Base-by-base conservation (phyloP, 2,113 vertebrate species). In the Meriones unguiculatus region DNA sequence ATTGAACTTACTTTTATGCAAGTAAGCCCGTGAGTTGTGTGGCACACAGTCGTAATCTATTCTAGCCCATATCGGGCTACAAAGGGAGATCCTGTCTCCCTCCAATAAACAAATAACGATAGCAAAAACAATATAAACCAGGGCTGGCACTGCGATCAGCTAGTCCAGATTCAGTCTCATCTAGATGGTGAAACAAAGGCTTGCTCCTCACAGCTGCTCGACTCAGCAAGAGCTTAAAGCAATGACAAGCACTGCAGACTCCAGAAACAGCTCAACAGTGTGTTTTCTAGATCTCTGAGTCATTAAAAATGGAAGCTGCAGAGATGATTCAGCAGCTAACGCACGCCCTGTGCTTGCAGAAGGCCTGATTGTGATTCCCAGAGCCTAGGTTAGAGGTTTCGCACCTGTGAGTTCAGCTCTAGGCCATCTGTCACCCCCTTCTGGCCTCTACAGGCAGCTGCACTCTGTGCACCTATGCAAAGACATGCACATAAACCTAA, bases 101-200 rank as follows among this genome's bases (percentile, higher is more conserved):
- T 20, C 69, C 15, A 75, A 73, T 5, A 35, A n/a, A n/a, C 20
- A 54, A 38, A 38, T 54, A 38, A 87, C 1, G 38, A 72, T 25
- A 64, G 35, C 13, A 41, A 41, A 13, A 64, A 41, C 81, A 64
- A 84, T 64, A 38, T 4, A 13, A 28, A 10, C 11, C 20, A n/a
- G 32, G 0, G 1, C n/a, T 0, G 32, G 75, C 32, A 90, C 17
- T 82, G 32, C 4, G 6, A 62, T 22, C 28, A 87, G 75, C 35
- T 30, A 46, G 62, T 87, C 32, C 12, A 11, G 38, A 28, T 57
- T 59, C 78, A 78, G 0, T 1, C 85, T 81, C 17, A 65, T 38
- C 28, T 62, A 57, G 81, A 93, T n/a, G 30, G 70, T 25, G 92
- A 57, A 89, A 90, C 76, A 94, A 85, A 77, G 50, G 18, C 69